Conservation (phyloP, 2,888 invertebrate genomes). For the Uloborus plumipes region DNA sequence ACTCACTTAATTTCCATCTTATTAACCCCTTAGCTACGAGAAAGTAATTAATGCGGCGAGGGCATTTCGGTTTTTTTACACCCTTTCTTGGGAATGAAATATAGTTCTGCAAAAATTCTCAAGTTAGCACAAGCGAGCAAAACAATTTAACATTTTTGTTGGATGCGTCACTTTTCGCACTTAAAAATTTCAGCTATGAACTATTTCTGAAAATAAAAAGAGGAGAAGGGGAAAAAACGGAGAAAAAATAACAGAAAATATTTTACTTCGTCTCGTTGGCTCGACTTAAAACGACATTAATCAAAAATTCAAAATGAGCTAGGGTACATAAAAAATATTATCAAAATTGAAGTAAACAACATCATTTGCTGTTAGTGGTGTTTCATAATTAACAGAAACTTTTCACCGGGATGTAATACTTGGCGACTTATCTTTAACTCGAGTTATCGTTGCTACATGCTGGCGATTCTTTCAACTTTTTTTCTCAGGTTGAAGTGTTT, state of each 20-base stretch:
- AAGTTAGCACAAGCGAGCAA: conserved; percentile 14
- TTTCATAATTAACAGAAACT: conserved; percentile 19
- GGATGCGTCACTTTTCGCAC: conserved; percentile 3
- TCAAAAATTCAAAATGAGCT: conserved; percentile 33
- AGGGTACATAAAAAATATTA: conserved; percentile 21
- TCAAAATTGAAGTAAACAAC: conserved; percentile 40
- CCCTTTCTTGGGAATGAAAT: conserved; percentile 9
- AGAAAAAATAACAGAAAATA: conserved; percentile 26
- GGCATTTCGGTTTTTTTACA: conserved; percentile 11
- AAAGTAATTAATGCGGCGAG: conserved; percentile 29
- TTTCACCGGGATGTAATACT: conserved; percentile 1
- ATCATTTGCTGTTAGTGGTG: conserved; percentile 23
- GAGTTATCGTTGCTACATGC: no score
- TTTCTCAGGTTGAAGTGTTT: no score
- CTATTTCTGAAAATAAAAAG: no score
- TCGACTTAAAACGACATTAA: conserved; percentile 51
- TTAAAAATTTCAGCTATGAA: background rate
- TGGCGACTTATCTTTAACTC: conserved; percentile 19
- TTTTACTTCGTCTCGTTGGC: conserved; percentile 20
- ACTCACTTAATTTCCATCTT: conserved; percentile 22
- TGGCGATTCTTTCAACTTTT: no score
- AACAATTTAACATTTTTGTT: conserved; percentile 30
- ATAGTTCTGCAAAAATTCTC: conserved; percentile 38
- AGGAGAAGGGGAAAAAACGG: no score
- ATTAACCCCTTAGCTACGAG: conserved; percentile 30